phyloP scores from a whole-genome alignment of 2,113 vertebrate species.

The Puffinus mauretanicus region DNA sequence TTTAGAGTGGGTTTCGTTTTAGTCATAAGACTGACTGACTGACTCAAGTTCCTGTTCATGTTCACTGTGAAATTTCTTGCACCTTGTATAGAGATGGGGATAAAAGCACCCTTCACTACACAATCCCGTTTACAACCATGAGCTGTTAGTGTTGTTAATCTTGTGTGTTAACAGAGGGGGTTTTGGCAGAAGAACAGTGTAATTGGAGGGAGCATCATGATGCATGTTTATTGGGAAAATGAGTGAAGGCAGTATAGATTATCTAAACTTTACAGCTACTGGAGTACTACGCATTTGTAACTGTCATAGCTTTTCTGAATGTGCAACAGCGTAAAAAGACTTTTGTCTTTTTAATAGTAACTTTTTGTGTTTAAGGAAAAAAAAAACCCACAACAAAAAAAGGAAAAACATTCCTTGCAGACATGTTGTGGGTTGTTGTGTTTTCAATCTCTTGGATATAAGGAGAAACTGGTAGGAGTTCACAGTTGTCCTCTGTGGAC shows the following conservation, averaged over 20 bases:
- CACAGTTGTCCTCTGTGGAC: not conserved
- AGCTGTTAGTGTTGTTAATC: not conserved
- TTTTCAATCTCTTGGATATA: not conserved
- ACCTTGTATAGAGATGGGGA: not conserved
- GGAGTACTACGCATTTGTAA: not conserved
- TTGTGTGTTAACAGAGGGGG: not conserved
- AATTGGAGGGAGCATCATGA: not conserved
- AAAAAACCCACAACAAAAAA: not conserved
- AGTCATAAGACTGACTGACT: not conserved
- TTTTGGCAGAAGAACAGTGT: not conserved
- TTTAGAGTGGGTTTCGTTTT: not conserved
- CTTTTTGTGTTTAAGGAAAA: not conserved
- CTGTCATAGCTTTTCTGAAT: not conserved
- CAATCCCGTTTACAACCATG: not conserved
- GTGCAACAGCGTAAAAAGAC: not conserved
- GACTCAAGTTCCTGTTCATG: not conserved
- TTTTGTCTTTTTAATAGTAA: not conserved
- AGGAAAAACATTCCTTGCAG: not conserved
- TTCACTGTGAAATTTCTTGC: not conserved
- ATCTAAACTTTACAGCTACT: not conserved
- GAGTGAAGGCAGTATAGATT: not conserved
- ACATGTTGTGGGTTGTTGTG: not conserved
- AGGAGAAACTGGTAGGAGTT: not conserved
- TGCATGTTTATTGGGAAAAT: not conserved
- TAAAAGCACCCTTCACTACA: not conserved